These are phyloP conservation scores for Noctua janthina DNA, from an alignment of 2,888 invertebrate species.

Conservation along the genomic window DNA sequence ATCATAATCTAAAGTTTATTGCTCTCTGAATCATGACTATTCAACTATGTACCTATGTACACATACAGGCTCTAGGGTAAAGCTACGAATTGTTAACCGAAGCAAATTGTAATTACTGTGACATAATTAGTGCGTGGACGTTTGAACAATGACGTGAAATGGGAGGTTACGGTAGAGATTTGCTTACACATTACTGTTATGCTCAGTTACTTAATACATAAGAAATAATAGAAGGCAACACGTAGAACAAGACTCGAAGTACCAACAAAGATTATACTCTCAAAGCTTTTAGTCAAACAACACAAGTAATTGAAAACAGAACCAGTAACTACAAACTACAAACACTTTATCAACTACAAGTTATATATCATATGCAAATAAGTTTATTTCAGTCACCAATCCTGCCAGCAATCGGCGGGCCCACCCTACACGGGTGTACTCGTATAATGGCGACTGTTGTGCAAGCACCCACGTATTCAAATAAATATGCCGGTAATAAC, in stretches of 20 bases:
- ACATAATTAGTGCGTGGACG: conserved; percentile 64
- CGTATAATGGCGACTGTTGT: conserved; percentile 80
- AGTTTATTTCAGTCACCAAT: conserved; percentile 51
- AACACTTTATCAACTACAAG: conserved; percentile 25
- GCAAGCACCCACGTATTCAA: conserved; percentile 88
- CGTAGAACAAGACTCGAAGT: neutral
- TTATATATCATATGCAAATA: conserved; percentile 57
- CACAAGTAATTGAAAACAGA: conserved; percentile 37
- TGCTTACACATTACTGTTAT: conserved; percentile 31
- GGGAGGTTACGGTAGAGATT: conserved; percentile 38
- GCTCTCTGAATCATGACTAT: conserved; percentile 80
- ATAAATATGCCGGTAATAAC: conserved; percentile 88
- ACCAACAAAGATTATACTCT: conserved; percentile 10
- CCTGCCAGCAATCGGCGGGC: conserved; percentile 46
- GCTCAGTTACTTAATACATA: conserved; percentile 7
- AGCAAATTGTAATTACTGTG: conserved; percentile 61
- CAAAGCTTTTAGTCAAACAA: conserved; percentile 34
- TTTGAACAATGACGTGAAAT: conserved; percentile 57
- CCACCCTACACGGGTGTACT: conserved; percentile 61
- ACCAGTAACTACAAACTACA: conserved; percentile 18
- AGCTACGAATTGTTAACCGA: conserved; percentile 57
- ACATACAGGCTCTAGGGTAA: conserved; percentile 53
- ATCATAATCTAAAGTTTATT: conserved; percentile 81
- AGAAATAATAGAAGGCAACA: neutral
- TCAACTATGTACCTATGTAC: conserved; percentile 58